Evolutionary conservation across 1,140 invertebrate species (phyloP).

Genomic region (Drosophila seguyi): DNA sequence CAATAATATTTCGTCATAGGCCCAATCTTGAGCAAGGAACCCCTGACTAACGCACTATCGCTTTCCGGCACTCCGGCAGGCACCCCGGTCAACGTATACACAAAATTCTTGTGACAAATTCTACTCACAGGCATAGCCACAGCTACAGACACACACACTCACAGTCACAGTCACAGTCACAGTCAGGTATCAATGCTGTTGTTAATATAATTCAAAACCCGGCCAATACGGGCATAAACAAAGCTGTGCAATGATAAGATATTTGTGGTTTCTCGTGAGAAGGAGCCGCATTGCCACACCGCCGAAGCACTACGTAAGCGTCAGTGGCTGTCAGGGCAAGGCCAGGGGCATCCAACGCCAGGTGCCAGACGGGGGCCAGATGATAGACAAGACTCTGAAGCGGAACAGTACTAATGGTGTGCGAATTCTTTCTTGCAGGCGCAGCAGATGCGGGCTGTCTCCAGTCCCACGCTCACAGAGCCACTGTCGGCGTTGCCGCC

Average conservation of each 20-base stretch:
- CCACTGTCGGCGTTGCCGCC: conserved; percentile 4
- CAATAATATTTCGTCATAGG: conserved; percentile 7
- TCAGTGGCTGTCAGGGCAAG: conserved; percentile 1
- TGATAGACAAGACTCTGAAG: neutral
- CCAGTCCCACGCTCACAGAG: conserved; percentile 76
- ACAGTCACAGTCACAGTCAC: neutral
- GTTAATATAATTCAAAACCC: conserved; percentile 16
- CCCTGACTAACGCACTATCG: neutral
- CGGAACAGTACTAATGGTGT: neutral
- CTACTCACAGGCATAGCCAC: conserved; percentile 1
- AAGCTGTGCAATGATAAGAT: conserved; percentile 41
- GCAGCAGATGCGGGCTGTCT: conserved; percentile 79
- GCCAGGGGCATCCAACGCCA: conserved; percentile 1
- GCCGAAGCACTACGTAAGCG: conserved; percentile 39
- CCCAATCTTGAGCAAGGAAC: neutral
- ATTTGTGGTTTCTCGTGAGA: conserved; percentile 53
- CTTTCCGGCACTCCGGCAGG: too few species aligned
- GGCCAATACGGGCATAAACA: conserved; percentile 5
- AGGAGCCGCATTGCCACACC: conserved; percentile 26
- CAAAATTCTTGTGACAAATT: conserved; percentile 49
- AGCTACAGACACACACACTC: conserved; percentile 12
- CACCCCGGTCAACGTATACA: too few species aligned
- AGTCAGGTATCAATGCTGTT: conserved; percentile 27
- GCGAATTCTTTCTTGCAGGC: conserved; percentile 56
- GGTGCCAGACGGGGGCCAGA: neutral